These are phyloP conservation scores for Catostylus mosaicus DNA, from an alignment of 30 jellyfish, hydroid and myxozoan species.

Conservation along the genomic window DNA sequence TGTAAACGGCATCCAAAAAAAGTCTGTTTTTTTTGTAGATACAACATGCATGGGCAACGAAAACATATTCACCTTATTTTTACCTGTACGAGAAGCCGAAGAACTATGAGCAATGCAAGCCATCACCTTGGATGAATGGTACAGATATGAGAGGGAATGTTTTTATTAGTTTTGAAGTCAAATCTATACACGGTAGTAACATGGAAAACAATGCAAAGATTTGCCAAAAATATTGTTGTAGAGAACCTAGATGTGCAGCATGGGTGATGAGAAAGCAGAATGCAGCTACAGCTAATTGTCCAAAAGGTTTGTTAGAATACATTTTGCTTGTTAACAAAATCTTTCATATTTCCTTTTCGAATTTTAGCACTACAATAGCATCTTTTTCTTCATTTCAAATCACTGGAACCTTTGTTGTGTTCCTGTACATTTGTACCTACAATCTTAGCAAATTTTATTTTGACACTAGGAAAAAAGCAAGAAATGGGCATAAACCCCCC, in stretches of 20 bases:
- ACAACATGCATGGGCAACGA: constrained; percentile 98
- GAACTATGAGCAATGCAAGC: constrained; percentile 94
- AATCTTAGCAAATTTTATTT: too few relatives aligned
- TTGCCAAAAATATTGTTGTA: constrained; percentile 97
- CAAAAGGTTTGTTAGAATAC: constrained; percentile 72
- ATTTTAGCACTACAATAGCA: too few relatives aligned
- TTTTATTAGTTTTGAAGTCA: constrained; percentile 95
- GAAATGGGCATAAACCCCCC: too few relatives aligned
- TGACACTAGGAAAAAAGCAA: too few relatives aligned
- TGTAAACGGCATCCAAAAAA: too few relatives aligned
- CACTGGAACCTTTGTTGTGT: too few relatives aligned
- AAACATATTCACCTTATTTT: constrained; percentile 94
- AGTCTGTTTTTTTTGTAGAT: constrained; percentile 53
- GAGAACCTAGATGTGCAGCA: constrained; percentile 97
- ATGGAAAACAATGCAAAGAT: constrained; percentile 97
- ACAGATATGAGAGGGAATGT: constrained; percentile 98
- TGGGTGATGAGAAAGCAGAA: constrained; percentile 95
- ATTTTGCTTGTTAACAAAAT: too few relatives aligned
- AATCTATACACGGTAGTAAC: constrained; percentile 95
- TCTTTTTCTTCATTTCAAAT: too few relatives aligned
- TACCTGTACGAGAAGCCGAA: constrained; percentile 97
- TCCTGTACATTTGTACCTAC: too few relatives aligned
- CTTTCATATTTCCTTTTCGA: background rate
- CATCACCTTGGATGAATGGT: constrained; percentile 96
- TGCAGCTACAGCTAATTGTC: constrained; percentile 94